Conservation (phyloP, 2,888 invertebrate genomes). For the Eurytoma adleriae region DNA sequence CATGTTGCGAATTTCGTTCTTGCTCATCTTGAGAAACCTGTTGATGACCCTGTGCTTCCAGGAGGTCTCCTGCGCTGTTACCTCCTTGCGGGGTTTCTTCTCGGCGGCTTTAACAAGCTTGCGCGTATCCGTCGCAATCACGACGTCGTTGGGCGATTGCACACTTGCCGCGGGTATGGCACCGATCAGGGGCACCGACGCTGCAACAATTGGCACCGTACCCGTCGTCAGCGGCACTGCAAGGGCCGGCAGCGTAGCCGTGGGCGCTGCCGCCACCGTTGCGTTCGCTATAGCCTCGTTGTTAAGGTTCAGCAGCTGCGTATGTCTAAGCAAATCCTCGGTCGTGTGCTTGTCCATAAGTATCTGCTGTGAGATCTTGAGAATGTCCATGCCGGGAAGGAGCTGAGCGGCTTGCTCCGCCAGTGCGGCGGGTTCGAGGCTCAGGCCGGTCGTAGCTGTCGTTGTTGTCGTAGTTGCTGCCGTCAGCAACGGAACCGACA, state of each 20-base stretch:
- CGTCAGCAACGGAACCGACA: background rate
- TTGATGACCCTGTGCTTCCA: slow-evolving; percentile 73
- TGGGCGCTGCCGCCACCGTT: background rate
- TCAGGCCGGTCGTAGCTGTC: background rate
- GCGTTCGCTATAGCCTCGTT: slow-evolving; percentile 11
- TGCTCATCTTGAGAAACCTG: slow-evolving; percentile 73
- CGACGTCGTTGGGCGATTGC: background rate
- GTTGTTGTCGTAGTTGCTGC: background rate
- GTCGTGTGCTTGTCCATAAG: slow-evolving; percentile 55
- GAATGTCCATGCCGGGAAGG: slow-evolving; percentile 45
- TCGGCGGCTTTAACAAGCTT: slow-evolving; percentile 1
- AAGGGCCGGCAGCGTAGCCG: background rate
- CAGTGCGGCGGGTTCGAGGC: slow-evolving; percentile 17
- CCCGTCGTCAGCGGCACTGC: slow-evolving; percentile 2
- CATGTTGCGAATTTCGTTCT: slow-evolving; percentile 73
- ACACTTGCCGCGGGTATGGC: background rate
- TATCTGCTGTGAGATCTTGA: slow-evolving; percentile 54
- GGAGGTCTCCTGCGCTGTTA: slow-evolving; percentile 58
- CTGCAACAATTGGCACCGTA: background rate
- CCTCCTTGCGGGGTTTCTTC: slow-evolving; percentile 23
- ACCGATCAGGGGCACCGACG: background rate
- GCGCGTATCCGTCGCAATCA: background rate
- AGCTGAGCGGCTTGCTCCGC: slow-evolving; percentile 33
- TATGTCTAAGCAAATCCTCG: slow-evolving; percentile 49
- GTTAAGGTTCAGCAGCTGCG: slow-evolving; percentile 40